Conservation (phyloP, 2,113 vertebrate species). For the Amphiprion ocellaris region DNA sequence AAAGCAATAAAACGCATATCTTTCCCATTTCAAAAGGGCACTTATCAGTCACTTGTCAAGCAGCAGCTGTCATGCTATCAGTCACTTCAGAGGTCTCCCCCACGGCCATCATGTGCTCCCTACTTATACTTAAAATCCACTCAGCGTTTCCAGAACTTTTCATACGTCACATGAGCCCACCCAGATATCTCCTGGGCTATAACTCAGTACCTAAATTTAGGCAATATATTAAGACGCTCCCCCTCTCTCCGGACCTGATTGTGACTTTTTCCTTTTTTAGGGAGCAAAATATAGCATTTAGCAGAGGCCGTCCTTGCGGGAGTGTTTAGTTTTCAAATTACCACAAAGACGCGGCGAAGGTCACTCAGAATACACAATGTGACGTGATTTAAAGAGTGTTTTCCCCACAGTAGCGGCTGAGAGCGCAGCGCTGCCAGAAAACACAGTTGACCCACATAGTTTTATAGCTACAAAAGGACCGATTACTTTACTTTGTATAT, state of each 20-base stretch:
- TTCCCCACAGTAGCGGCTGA: constrained; percentile 31
- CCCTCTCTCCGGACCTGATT: constrained; percentile 38
- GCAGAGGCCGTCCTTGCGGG: constrained; percentile 60
- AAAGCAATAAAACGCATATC: constrained; percentile 71
- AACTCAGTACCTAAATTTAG: constrained; percentile 88
- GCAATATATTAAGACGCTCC: constrained; percentile 81
- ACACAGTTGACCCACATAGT: constrained; percentile 13
- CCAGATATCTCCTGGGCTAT: constrained; percentile 80
- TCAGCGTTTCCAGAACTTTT: constrained; percentile 85
- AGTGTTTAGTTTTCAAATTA: constrained; percentile 75
- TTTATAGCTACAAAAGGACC: constrained; percentile 27
- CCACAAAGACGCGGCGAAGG: constrained; percentile 69
- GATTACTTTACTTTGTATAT: constrained; percentile 16
- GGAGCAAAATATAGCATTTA: constrained; percentile 69
- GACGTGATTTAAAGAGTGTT: constrained; percentile 69
- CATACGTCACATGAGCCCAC: constrained; percentile 84
- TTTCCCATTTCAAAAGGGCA: constrained; percentile 79
- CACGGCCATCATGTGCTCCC: constrained; percentile 89
- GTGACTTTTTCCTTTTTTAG: constrained; percentile 82
- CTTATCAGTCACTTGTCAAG: constrained; percentile 86
- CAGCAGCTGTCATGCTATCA: constrained; percentile 92
- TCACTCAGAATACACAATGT: constrained; percentile 69
- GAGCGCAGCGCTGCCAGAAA: constrained; percentile 32
- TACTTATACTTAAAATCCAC: constrained; percentile 84
- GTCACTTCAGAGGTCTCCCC: constrained; percentile 89